Evolutionary conservation across 1,140 invertebrate species (phyloP).

Genomic region (Arion vulgaris): DNA sequence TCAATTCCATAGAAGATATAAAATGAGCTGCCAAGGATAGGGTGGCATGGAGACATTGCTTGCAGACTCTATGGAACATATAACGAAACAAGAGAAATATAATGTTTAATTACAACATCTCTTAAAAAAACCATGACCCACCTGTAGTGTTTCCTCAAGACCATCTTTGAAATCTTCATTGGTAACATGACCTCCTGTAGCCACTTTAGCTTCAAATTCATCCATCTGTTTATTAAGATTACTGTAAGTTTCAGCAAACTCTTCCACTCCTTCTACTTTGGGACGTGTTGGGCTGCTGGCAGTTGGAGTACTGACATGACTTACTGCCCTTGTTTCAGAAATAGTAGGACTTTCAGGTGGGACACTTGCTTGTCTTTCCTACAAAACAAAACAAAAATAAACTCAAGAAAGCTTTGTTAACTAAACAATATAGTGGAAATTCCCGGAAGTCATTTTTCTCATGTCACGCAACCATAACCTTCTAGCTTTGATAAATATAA

Average conservation of each 20-base stretch:
- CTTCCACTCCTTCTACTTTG: slow-evolving; percentile 48
- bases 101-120: too few species aligned
- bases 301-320: slow-evolving; percentile 14
- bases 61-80: too few species aligned
- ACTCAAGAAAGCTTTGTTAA: too few species aligned
- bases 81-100: too few species aligned
- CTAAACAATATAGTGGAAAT: not conserved
- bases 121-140: too few species aligned
- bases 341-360: slow-evolving; percentile 35
- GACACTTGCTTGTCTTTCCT: slow-evolving; percentile 35
- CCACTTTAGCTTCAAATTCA: slow-evolving; percentile 56
- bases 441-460: too few species aligned
- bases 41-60: too few species aligned
- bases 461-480: too few species aligned
- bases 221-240: slow-evolving; percentile 51
- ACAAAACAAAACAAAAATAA: not conserved
- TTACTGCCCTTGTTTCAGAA: not conserved
- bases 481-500: too few species aligned
- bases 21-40: too few species aligned
- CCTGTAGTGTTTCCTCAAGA: slow-evolving; percentile 42
- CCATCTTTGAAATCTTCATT: slow-evolving; percentile 48
- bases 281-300: slow-evolving; percentile 20
- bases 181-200: slow-evolving; percentile 50
- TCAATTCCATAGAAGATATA: too few species aligned
- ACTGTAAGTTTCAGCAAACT: slow-evolving; percentile 54